Conservation (phyloP, 35 echinoderm and acorn worm species). For the Diadema setosum region DNA sequence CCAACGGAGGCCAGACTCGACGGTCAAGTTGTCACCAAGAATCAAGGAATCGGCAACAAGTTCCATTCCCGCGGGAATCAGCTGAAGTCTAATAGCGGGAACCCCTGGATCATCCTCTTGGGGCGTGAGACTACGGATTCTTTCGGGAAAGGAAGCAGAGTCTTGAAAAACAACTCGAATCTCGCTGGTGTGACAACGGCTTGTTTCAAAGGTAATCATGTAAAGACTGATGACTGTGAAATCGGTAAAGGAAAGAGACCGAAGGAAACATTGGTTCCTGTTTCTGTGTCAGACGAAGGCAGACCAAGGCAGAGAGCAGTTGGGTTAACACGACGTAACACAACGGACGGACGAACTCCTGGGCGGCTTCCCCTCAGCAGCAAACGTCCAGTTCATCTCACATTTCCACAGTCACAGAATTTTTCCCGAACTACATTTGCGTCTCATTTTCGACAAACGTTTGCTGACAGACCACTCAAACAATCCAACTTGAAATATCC, state of each 20-base stretch:
- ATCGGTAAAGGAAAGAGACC: neutral
- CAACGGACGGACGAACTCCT: neutral
- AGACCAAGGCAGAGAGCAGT: neutral
- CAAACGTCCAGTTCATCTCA: neutral
- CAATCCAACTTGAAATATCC: neutral
- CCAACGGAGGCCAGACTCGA: too few relatives aligned
- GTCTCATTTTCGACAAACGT: neutral
- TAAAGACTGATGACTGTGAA: neutral
- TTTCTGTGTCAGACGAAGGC: neutral
- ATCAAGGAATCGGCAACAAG: too few relatives aligned
- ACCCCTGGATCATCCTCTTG: neutral
- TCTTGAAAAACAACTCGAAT: neutral
- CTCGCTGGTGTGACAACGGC: neutral
- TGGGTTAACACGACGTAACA: neutral
- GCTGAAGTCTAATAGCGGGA: too few relatives aligned
- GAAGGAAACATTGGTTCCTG: neutral
- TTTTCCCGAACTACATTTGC: neutral
- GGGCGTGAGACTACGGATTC: neutral
- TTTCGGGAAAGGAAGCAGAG: neutral
- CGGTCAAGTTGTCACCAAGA: too few relatives aligned
- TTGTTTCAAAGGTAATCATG: neutral
- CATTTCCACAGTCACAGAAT: neutral
- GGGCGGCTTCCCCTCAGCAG: neutral
- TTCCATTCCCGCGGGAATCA: too few relatives aligned
- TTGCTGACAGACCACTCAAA: neutral